Conservation (phyloP, 2,113 vertebrate species). For the Odontophorus gujanensis region DNA sequence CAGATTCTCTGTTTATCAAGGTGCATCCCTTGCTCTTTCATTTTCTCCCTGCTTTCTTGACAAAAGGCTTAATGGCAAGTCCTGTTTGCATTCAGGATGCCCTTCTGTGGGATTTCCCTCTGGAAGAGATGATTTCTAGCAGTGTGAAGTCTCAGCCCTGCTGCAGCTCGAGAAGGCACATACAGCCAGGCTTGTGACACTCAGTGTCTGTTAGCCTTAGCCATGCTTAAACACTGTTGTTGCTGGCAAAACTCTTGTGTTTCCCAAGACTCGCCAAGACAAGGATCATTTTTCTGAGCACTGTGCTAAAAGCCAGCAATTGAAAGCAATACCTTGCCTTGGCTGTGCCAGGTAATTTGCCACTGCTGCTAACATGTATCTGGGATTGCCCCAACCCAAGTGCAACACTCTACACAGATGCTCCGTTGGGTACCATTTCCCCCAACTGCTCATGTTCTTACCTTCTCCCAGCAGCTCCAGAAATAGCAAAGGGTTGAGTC, state of each 20-base stretch:
- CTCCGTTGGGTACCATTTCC: not conserved
- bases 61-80: not conserved
- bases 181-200: accelerated
- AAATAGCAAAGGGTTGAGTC: slow-evolving; percentile 15
- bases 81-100: not conserved
- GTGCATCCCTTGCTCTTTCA: not conserved
- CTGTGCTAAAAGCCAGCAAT: slow-evolving; percentile 43
- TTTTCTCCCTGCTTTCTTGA: not conserved
- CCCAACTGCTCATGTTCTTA: not conserved
- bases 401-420: not conserved
- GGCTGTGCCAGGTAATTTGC: slow-evolving; percentile 48
- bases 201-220: not conserved
- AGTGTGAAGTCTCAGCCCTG: not conserved
- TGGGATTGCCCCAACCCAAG: too few species aligned
- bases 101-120: not conserved
- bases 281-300: slow-evolving; percentile 18
- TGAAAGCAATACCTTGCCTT: not conserved
- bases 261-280: not conserved
- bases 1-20: not conserved
- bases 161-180: not conserved
- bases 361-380: slow-evolving; percentile 2
- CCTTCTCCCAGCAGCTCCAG: not conserved
- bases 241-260: slow-evolving; percentile 3
- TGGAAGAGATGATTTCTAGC: not conserved
- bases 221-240: not conserved